These are phyloP conservation scores for Prietella phreatophila DNA, from an alignment of 2,113 vertebrate species.

Conservation along the genomic window DNA sequence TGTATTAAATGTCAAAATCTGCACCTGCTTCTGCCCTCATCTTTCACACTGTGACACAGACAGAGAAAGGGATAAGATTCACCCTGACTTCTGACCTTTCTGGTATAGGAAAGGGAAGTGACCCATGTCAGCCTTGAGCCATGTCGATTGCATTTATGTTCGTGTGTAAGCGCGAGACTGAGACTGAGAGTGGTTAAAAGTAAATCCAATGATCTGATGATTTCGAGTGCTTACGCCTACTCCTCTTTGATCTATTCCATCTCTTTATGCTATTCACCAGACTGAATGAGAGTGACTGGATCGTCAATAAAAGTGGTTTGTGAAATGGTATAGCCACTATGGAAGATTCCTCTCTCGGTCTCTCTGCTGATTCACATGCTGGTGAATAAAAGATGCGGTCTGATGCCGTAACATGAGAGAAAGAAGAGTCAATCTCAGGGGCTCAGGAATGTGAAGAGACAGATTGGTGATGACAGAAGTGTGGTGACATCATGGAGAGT, in stretches of 20 bases:
- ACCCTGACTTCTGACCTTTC: constrained; percentile 40
- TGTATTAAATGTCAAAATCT: no score
- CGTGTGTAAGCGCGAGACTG: neutral
- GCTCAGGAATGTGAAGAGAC: constrained; percentile 13
- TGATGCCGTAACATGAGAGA: constrained; percentile 17
- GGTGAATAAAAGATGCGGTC: constrained; percentile 48
- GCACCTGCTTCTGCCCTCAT: no score
- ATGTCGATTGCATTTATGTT: neutral
- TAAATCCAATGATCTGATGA: constrained; percentile 18
- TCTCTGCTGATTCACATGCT: constrained; percentile 28
- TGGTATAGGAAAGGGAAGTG: constrained; percentile 46
- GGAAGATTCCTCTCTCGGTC: constrained; percentile 21
- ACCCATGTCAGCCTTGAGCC: constrained; percentile 21
- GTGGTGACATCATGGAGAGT: constrained; percentile 41
- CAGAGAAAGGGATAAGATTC: constrained; percentile 23
- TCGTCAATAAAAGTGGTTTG: constrained; percentile 8
- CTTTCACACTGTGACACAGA: no score
- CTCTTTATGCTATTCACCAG: constrained; percentile 6
- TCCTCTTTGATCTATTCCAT: neutral
- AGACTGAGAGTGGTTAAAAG: neutral
- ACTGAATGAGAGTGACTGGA: constrained; percentile 1
- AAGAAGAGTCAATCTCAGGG: neutral
- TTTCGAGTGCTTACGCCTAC: constrained; percentile 19
- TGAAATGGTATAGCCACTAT: constrained; percentile 17
- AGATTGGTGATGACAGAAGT: constrained; percentile 28